Conservation (phyloP, 37 sponge, comb jelly and placozoan genomes). For the Chondrosia reniformis region DNA sequence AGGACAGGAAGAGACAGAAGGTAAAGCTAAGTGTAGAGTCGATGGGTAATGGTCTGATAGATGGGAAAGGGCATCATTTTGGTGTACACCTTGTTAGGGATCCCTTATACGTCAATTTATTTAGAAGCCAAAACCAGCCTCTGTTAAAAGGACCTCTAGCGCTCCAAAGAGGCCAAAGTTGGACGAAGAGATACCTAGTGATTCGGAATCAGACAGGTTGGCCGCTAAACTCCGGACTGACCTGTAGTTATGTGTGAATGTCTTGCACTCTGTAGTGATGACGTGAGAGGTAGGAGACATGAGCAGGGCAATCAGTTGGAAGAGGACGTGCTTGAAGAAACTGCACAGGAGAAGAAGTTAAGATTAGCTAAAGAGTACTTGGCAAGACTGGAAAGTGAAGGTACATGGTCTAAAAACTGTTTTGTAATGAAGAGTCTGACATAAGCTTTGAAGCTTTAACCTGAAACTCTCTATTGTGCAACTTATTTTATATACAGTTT, state of each 20-base stretch:
- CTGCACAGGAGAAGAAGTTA: constrained; percentile 88
- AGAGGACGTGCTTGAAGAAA: constrained; percentile 56
- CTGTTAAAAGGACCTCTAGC: neutral
- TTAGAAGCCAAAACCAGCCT: neutral
- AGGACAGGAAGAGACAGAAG: neutral
- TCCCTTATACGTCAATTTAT: neutral
- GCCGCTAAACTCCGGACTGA: neutral
- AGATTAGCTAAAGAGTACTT: constrained; percentile 95
- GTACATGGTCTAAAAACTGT: constrained; percentile 10
- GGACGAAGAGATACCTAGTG: constrained; percentile 73
- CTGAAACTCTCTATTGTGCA: neutral
- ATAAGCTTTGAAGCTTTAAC: too few relatives aligned
- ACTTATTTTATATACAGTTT: neutral
- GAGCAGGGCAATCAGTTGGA: neutral
- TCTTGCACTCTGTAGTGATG: neutral
- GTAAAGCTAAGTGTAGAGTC: neutral
- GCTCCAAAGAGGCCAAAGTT: constrained; percentile 16
- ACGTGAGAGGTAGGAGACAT: neutral
- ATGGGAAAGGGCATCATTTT: neutral
- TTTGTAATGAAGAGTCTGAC: too few relatives aligned
- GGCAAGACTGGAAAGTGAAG: constrained; percentile 60
- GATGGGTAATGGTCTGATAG: neutral
- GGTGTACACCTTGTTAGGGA: neutral
- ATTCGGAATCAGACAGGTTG: constrained; percentile 39
- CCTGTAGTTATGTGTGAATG: neutral